Evolutionary conservation across 2,797 vertebrate genomes (phyloP), one percentile per base, ranked within the genome.

Genomic region (Parambassis ranga): DNA sequence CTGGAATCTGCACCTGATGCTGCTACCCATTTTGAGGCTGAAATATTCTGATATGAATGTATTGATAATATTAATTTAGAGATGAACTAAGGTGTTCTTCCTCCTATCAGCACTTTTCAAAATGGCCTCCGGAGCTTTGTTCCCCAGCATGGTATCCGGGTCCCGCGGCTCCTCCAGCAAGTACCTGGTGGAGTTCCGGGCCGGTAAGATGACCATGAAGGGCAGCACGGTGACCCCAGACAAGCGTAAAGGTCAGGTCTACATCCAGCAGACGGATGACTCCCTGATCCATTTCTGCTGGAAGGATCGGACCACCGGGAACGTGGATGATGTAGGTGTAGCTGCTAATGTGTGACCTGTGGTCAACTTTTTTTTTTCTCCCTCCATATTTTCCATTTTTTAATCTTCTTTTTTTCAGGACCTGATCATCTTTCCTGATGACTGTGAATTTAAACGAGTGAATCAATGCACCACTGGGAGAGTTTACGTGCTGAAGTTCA

Each of bases 221-320:
- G 94, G 94, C 55, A 96, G 95, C 57, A 98, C 95, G 0, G 97
- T 98, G 67, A 98, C 96, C 7, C 97, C 97, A 0, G 97, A 98
- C 73, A 97, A 98, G 48, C 94, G 97, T 66, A 98, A 98, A 91
- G 97, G 97, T 28, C 93, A 94, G 2, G 96, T 98, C 35, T 98
- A 98, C 89, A 95, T 98, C 75, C 97, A 98, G 89, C 97, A 98
- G 79, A 98, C 96, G 0, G 97, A 98, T 0, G 97, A 98, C 88
- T 98, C 97, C 13, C 95, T 98, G 73, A 97, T 98, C 64, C 97
- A 98, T 87, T 97, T 98, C 87, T 98, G 96, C 87, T 98, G 97
- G 97, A 98, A 98, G 82, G 96, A 98, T 78, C 91, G 96, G 64
- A 96, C 96, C 2, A 95, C 95, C 0, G 95, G 95, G 35, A 97